Base-by-base conservation (phyloP, 2,797 vertebrate genomes). In the Sebastes vulpes region DNA sequence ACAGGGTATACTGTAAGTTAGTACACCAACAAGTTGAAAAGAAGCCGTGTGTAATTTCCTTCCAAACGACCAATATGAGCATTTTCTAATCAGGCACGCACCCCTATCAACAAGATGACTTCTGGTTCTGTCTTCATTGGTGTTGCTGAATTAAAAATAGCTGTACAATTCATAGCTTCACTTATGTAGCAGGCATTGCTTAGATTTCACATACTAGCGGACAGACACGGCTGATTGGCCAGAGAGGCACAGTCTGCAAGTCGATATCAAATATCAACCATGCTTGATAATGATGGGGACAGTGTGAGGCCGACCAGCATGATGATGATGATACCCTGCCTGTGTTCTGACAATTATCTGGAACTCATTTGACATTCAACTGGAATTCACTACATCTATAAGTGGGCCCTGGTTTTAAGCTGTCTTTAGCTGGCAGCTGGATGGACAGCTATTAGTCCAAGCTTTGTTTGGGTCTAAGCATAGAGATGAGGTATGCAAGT, bases 241-340 rank as follows among this genome's bases (percentile, higher is more conserved):
- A 38, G 50, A 71, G 16, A 16, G 50, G 29, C 57, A 75, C 25
- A 77, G 23, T 77, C 65, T 50, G 23, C 56, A 25, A 50, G 65
- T 48, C 52, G 9, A 18, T 48, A 32, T 60, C 14, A 75, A 63
- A 77, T 79, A 77, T 65, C 48, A 70, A 31, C 61, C 14, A 20
- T 59, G n/a, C 31, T 32, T 67, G 10, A 61, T 52, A 59, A 82
- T 72, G 32, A 73, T 32, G 46, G 61, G 10, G 35, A 50, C 32
- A 35, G 32, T 60, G 35, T 67, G 46, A 10, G 3, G 5, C 18
- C 6, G 16, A 31, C 20, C 59, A 84, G 65, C 56, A 46, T 25
- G 32, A 14, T 59, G 50, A 28, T 72, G 79, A 78, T 73, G 59
- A 26, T 18, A 28, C 26, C 14, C 52, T 53, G 60, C 38, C 58